These are phyloP conservation scores for Conchocele bisecta DNA, from an alignment of 2,888 invertebrate genomes.

Conservation along the genomic window DNA sequence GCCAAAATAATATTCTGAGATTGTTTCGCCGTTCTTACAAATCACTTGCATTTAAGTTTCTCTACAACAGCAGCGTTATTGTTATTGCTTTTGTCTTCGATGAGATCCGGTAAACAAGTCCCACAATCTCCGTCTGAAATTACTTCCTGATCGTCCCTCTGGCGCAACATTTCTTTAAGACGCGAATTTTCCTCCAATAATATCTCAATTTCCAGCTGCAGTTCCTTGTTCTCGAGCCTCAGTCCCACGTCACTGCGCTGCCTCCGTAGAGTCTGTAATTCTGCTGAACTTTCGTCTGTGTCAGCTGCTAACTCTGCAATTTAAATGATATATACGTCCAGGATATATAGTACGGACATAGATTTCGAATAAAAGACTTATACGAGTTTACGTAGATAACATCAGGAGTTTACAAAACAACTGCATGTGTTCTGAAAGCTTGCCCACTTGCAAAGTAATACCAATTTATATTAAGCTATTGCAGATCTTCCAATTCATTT, in stretches of 20 bases:
- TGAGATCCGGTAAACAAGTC: slow-evolving; percentile 20
- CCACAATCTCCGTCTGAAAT: slow-evolving; percentile 40
- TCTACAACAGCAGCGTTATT: too few relatives aligned
- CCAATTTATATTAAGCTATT: too few relatives aligned
- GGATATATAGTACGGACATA: background rate
- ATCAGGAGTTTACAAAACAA: background rate
- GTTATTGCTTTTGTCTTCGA: slow-evolving; percentile 23
- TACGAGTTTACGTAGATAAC: background rate
- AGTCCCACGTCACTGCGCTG: slow-evolving; percentile 52
- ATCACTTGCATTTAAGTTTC: too few relatives aligned
- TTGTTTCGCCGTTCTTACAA: too few relatives aligned
- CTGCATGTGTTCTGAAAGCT: too few relatives aligned
- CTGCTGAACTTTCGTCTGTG: slow-evolving; percentile 54
- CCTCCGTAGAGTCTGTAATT: slow-evolving; percentile 39
- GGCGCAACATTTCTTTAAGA: slow-evolving; percentile 68
- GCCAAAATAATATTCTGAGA: too few relatives aligned
- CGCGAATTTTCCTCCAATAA: slow-evolving; percentile 63
- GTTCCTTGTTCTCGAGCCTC: slow-evolving; percentile 62
- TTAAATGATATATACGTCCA: background rate
- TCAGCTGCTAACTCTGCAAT: slow-evolving; percentile 55
- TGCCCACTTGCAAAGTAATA: too few relatives aligned
- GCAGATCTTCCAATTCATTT: too few relatives aligned
- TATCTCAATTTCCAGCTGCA: slow-evolving; percentile 64
- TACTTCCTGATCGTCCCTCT: slow-evolving; percentile 14
- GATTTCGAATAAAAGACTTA: background rate